Conservation (phyloP, 2,888 invertebrate species). For the Luffia ferchaultella region DNA sequence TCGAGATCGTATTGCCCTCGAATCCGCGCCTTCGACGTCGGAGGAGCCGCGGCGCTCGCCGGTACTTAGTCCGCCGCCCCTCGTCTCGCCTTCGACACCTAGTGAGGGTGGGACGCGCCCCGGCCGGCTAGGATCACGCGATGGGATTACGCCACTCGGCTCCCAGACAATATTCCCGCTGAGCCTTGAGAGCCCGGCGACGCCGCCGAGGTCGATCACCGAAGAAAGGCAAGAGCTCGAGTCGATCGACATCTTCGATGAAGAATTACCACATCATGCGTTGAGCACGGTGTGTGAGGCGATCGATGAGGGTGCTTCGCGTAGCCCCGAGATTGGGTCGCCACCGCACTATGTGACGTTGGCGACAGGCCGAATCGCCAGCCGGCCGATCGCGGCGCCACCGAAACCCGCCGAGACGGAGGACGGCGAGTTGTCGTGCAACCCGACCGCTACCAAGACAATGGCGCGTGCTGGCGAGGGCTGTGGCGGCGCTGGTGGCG, state of each 20-base stretch:
- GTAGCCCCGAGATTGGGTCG: constrained; percentile 21
- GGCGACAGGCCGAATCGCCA: constrained; percentile 20
- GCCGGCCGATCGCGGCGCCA: constrained; percentile 17
- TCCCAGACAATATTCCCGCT: constrained; percentile 74
- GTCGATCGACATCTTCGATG: constrained; percentile 24
- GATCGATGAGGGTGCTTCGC: constrained; percentile 33
- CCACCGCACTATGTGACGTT: constrained; percentile 61
- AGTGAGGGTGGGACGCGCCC: constrained; percentile 37
- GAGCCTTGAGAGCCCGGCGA: constrained; percentile 72
- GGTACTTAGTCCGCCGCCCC: constrained; percentile 13
- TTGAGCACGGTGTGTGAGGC: constrained; percentile 41
- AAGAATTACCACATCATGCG: constrained; percentile 28
- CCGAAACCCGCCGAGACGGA: constrained; percentile 18
- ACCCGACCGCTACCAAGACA: constrained; percentile 53
- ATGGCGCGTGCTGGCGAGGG: constrained; percentile 23
- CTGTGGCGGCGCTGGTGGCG: constrained; percentile 19
- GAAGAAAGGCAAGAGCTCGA: constrained; percentile 30
- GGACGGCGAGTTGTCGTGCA: constrained; percentile 30
- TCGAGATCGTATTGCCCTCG: no score
- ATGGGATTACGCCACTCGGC: constrained; percentile 61
- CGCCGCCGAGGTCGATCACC: constrained; percentile 58
- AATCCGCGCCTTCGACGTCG: constrained; percentile 19
- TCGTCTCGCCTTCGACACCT: constrained; percentile 15
- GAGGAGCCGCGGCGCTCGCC: constrained; percentile 17
- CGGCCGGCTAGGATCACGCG: constrained; percentile 36